Evolutionary conservation across 2,888 invertebrate genomes (phyloP), one percentile per base, ranked within the genome.

Genomic region (Scaptomyza polygonia): DNA sequence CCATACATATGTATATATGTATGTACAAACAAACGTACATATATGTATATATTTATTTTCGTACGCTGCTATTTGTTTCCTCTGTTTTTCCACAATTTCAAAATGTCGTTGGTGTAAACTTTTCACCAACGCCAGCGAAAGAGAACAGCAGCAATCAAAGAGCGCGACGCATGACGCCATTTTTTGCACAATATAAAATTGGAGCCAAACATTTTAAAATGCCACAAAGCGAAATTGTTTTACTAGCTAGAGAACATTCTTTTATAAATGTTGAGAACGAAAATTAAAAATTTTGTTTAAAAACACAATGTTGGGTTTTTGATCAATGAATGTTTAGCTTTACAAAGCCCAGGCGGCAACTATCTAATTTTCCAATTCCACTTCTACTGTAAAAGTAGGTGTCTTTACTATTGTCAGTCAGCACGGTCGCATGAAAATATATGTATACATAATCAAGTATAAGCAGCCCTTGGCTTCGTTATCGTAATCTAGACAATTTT

Each of bases 11-110:
- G 30, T 16, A 49, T 2, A n/a, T 9, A 43, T 32, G 12, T 14
- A 25, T 30, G 3, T 7, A 56, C 12, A 42, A 25, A 40, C 32
- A 64, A 25, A 45, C 18, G 43, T 58, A n/a, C n/a, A n/a, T n/a
- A n/a, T n/a, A n/a, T n/a, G n/a, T n/a, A n/a, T n/a, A 54, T 72
- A 80, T 79, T 85, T 81, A 81, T 81, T 85, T 81, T 85, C 77
- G 85, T 85, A 69, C 59, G 74, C 71, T 80, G 74, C 71, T 80
- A 74, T 65, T 76, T 77, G 79, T 73, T 58, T 34, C 43, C 53
- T 54, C 43, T 51, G 55, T 57, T 54, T 68, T 74, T 62, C 73
- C 73, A 67, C 73, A 61, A 52, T 73, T 72, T 73, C 18, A 44
- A 71, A 74, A 66, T 73, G 74, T 70, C 66, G 55, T 72, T 72